These are phyloP conservation scores for Sorex maritimensis DNA, from an alignment of 2,797 vertebrate genomes.

Conservation along the genomic window DNA sequence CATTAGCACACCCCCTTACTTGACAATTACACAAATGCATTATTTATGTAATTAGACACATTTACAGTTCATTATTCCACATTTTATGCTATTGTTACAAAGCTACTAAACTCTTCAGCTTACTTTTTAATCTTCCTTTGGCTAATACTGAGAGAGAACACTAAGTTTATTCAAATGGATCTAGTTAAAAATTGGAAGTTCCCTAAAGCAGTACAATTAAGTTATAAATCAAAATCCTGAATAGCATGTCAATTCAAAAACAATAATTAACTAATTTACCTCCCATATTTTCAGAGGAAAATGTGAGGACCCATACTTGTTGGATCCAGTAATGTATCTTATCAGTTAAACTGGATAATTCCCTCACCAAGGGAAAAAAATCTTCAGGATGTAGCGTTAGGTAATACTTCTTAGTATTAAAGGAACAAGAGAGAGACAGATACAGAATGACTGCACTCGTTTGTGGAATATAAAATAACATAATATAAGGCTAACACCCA, in stretches of 20 bases:
- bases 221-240: slow-evolving; percentile 75
- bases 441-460: too few species aligned
- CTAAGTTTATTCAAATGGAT: slow-evolving; percentile 73
- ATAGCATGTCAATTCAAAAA: slow-evolving; percentile 67
- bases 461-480: too few species aligned
- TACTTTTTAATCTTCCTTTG: slow-evolving; percentile 80
- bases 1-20: slow-evolving; percentile 89
- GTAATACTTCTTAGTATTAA: too few species aligned
- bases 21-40: slow-evolving; percentile 92
- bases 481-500: too few species aligned
- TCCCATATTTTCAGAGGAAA: slow-evolving; percentile 71
- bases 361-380: neutral
- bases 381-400: neutral
- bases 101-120: slow-evolving; percentile 77
- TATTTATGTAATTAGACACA: slow-evolving; percentile 92
- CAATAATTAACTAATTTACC: slow-evolving; percentile 83
- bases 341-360: neutral
- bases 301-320: neutral
- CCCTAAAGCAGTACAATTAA: slow-evolving; percentile 53
- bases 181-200: slow-evolving; percentile 62
- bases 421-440: too few species aligned
- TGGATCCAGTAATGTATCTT: neutral
- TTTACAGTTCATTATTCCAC: slow-evolving; percentile 88
- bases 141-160: slow-evolving; percentile 76
- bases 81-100: slow-evolving; percentile 88